Evolutionary conservation across 1,140 invertebrate genomes (phyloP), one percentile per base, ranked within the genome.

Genomic region (Lepidurus apus): DNA sequence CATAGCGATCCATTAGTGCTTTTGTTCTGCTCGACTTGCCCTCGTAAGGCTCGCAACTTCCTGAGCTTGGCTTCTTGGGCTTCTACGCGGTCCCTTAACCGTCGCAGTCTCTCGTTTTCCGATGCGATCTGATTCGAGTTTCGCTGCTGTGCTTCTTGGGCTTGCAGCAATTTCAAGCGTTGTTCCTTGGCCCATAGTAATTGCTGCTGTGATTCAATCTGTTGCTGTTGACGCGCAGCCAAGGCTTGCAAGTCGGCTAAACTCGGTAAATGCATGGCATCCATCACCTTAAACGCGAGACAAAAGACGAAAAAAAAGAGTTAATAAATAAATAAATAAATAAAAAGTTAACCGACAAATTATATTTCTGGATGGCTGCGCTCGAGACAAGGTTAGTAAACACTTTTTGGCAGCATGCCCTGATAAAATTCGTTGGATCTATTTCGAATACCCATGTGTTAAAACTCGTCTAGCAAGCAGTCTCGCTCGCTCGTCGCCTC

Each of bases 211-310:
- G 91, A 90, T 87, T 97, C 95, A 85, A 98, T 96, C 89, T 98
- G 95, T 86, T 95, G 93, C 87, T 97, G 95, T 88, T 98, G 95
- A 82, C 95, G 89, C 83, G 93, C 89, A 84, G 95, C 95, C 94
- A 98, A 97, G 85, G 95, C 95, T 89, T 95, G 94, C 87, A 97
- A 91, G 90, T 97, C 95, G 86, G 91, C 90, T 87, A 95, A 88
- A 84, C 93, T 94, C 80, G 75, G 42, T 44, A 75, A 44, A 75
- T 75, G 43, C 75, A 73, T 76, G 73, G 65, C 74, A 6, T 74
- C 75, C 78, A 79, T 79, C 75, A 75, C 75, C 34, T 77, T 34
- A 34, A 34, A 34, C 34, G 34, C 34, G 34, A 34, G 34, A 34
- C 34, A 34, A 34, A 34, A 34, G 21, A 65, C 21, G 53, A 65